phyloP scores from a whole-genome alignment of 1,140 invertebrate species.

The Zaprionus africanus region DNA sequence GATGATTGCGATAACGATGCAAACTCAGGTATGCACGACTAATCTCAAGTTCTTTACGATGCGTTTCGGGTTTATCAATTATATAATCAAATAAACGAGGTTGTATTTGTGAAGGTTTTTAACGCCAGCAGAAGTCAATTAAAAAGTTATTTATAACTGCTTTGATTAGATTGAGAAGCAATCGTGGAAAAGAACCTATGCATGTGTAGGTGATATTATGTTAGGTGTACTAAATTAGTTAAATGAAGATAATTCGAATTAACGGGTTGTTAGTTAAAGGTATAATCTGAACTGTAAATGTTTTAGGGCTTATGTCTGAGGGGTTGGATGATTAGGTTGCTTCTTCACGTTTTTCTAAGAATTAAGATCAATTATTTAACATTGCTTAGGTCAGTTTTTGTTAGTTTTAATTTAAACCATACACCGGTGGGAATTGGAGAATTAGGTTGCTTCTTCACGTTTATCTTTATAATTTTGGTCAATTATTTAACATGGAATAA shows the following conservation, averaged over 20 bases:
- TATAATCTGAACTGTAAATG: background rate
- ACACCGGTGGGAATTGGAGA: accelerated
- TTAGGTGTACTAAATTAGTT: background rate
- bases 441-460: background rate
- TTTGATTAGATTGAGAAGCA: background rate
- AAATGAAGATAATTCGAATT: background rate
- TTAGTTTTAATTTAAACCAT: background rate
- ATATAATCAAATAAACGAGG: background rate
- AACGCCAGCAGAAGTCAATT: background rate
- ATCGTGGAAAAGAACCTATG: background rate
- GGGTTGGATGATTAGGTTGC: no score
- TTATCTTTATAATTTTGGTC: background rate
- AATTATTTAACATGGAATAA: background rate
- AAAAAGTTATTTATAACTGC: background rate
- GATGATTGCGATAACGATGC: background rate
- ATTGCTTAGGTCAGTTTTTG: background rate
- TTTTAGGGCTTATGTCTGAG: no score
- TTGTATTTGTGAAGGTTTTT: background rate
- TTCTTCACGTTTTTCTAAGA: background rate
- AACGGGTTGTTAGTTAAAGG: background rate
- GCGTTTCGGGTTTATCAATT: background rate
- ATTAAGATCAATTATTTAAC: background rate
- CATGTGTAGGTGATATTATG: background rate
- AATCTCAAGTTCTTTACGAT: constrained; percentile 47
- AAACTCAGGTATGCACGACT: background rate